Base-by-base conservation (phyloP, 1,140 invertebrate genomes). In the Caenorhabditis inopinata region DNA sequence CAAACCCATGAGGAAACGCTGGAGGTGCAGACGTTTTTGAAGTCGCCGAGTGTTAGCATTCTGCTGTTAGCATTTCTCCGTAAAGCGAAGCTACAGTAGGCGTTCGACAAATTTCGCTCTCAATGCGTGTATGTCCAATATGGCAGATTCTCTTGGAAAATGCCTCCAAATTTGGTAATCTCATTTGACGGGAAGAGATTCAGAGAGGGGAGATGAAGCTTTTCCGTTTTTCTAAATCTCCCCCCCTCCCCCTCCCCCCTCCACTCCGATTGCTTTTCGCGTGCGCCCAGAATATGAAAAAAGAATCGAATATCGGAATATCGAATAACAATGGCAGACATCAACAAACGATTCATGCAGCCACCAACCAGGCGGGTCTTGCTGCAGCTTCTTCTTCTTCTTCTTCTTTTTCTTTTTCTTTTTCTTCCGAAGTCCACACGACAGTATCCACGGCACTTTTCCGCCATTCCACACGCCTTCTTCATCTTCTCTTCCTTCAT, bases 301-400 rank as follows among this genome's bases (percentile, higher is more conserved):
- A 58, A 58, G 27, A 58, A 58, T 58, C 51, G 51, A 58, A 58
- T 58, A 58, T 58, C 51, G 51, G 51, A 58, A 58, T 58, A 58
- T 58, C 51, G 51, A 58, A 58, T 58, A 58, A 58, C 51, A 58
- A 58, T 58, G 51, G 51, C 51, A 42, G 38, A 14, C 38, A 58
- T 58, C 51, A 58, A 32, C 51, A 29, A 58, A 32, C 51, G 12
- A 58, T 25, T 25, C n/a, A n/a, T n/a, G n/a, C n/a, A n/a, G n/a
- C n/a, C n/a, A n/a, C 27, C 16, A 25, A 11, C 49, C 49, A 12
- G 47, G 6, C 47, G 12, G 11, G 16, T 18, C 6, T 42, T 42
- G 6, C 38, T 42, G 6, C 38, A 42, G 38, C 38, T 51, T 23
- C 5, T 48, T 18, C 47, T 48, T 48, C 47, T 48, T 48, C 47